Evolutionary conservation across 2,797 vertebrate genomes (phyloP).

Genomic region (Sebastes aleutianus): DNA sequence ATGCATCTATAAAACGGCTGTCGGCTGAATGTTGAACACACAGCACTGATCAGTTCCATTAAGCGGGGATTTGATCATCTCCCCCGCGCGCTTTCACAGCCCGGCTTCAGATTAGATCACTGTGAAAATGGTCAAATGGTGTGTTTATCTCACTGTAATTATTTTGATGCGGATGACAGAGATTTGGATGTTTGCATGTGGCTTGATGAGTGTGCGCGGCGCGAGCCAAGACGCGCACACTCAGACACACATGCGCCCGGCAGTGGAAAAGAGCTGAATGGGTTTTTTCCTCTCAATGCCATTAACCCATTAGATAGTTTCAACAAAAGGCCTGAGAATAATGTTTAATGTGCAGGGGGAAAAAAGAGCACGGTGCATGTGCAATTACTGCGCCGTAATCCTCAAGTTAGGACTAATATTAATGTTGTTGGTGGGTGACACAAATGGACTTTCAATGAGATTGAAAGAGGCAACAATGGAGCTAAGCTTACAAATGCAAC

Average conservation of each 20-base stretch:
- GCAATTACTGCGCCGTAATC: slow-evolving; percentile 66
- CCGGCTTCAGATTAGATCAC: slow-evolving; percentile 76
- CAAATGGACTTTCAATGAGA: slow-evolving; percentile 87
- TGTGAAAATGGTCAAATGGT: slow-evolving; percentile 77
- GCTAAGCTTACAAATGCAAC: slow-evolving; percentile 29
- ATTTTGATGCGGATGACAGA: slow-evolving; percentile 80
- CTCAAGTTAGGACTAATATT: slow-evolving; percentile 68
- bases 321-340: slow-evolving; percentile 63
- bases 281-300: slow-evolving; percentile 66
- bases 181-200: slow-evolving; percentile 70
- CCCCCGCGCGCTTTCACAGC: slow-evolving; percentile 64
- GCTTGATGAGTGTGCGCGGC: slow-evolving; percentile 59
- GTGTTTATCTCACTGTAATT: slow-evolving; percentile 79
- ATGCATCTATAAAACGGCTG: slow-evolving; percentile 54
- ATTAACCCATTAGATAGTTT: slow-evolving; percentile 84
- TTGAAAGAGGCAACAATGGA: slow-evolving; percentile 50
- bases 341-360: slow-evolving; percentile 50
- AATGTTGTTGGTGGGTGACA: slow-evolving; percentile 65
- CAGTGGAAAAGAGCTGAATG: slow-evolving; percentile 60
- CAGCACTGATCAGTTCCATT: slow-evolving; percentile 76
- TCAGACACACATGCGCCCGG: slow-evolving; percentile 17
- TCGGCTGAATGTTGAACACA: slow-evolving; percentile 63
- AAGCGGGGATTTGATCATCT: slow-evolving; percentile 79
- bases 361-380: slow-evolving; percentile 25
- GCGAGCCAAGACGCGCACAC: slow-evolving; percentile 37